Conservation (phyloP, 53 echinoderm and acorn worm species). For the Mesocentrotus franciscanus region DNA sequence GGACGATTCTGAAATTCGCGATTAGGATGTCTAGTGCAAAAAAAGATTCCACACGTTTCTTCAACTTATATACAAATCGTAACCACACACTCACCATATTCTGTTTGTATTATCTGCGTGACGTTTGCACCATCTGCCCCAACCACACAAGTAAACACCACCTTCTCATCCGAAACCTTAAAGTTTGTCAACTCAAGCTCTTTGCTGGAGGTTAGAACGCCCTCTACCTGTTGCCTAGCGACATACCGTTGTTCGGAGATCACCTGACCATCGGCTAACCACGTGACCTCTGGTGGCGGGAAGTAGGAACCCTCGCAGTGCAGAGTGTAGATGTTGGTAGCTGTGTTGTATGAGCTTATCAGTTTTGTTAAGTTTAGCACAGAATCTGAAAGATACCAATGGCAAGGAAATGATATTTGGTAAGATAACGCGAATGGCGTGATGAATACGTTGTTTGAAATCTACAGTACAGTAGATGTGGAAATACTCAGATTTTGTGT, state of each 20-base stretch:
- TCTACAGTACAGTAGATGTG: neutral
- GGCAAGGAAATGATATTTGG: neutral
- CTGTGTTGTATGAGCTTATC: neutral
- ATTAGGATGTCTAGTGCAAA: neutral
- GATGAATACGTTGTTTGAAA: neutral
- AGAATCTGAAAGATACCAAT: constrained; percentile 5
- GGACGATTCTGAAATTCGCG: too few species aligned
- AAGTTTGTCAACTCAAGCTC: neutral
- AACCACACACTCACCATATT: constrained; percentile 41
- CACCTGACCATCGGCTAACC: constrained; percentile 64
- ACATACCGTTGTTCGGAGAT: constrained; percentile 41
- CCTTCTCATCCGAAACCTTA: constrained; percentile 12
- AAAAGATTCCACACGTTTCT: neutral
- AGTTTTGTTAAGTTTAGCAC: constrained; percentile 18
- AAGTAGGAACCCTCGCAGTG: constrained; percentile 47
- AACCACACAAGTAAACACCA: constrained; percentile 52
- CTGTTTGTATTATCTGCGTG: constrained; percentile 35
- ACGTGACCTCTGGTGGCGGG: constrained; percentile 55
- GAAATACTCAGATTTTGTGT: neutral
- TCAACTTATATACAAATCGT: neutral
- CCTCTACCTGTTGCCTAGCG: neutral
- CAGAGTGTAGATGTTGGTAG: constrained; percentile 37
- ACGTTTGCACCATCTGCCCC: constrained; percentile 17
- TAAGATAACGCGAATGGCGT: neutral
- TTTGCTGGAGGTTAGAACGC: constrained; percentile 19